Base-by-base conservation (phyloP, 2,888 invertebrate genomes). In the Chrysotoxum bicinctum region DNA sequence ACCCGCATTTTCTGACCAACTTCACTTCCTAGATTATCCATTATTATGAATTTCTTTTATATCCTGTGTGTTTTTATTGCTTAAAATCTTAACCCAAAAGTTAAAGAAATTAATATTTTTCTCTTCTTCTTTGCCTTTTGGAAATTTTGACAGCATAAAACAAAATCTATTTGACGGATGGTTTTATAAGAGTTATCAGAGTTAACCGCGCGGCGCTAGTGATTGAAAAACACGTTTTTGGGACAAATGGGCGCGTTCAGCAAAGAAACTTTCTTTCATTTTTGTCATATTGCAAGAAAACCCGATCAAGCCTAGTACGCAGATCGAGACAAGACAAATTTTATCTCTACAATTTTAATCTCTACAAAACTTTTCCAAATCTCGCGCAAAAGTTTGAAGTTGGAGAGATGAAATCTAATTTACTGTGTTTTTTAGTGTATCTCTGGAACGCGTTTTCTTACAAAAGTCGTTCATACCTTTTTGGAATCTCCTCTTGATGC, bases 1-100 rank as follows among this genome's bases (percentile, higher is more conserved):
- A 97, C 97, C 93, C 96, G 93, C 94, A 97, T 96, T 93, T 97
- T 97, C 91, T 96, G 96, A 10, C 96, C 96, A 88, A 97, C 96
- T 94, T 97, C 97, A 88, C 95, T 95, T 88, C 97, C 96, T 90
- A 96, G 94, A 89, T 94, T 95, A 89, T 96, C 95, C 96, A 96
- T 96, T 81, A 82, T 88, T 78, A 21, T 16, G 40, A 79, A 37
- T 48, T 54, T 62, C 23, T 54, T 12, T 4, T 16, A n/a, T 69
- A 23, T 32, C 10, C 16, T 1, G 0, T 40, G 7, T 40, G 3
- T 16, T 23, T n/a, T 23, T 10, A 40, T 60, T 60, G 26, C 40
- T 37, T 40, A 4, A 60, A 60, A n/a, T 21, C 21, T 40, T 40
- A 26, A 60, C 40, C 40, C 40, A 60, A 40, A 40, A 16, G 8